Conservation (phyloP, 2,113 vertebrate species). For the Ramphastos sulfuratus region DNA sequence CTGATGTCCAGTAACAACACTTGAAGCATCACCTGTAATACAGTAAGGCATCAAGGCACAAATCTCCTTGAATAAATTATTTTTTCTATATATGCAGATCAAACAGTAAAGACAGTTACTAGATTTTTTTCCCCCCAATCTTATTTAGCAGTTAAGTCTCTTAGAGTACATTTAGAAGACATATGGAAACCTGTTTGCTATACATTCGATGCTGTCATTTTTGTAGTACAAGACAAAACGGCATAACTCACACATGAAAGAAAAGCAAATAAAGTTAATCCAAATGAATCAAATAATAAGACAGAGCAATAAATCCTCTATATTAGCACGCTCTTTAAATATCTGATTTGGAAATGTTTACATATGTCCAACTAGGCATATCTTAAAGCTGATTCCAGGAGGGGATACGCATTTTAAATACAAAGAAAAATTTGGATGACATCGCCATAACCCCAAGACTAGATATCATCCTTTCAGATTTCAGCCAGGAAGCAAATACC, state of each 20-base stretch:
- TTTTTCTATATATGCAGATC: background rate
- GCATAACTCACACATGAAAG: constrained; percentile 16
- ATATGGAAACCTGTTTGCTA: background rate
- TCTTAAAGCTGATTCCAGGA: background rate
- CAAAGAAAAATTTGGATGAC: background rate
- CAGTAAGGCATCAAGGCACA: background rate
- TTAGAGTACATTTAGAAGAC: background rate
- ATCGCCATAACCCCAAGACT: background rate
- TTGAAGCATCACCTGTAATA: background rate
- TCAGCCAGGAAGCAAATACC: background rate
- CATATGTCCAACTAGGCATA: background rate
- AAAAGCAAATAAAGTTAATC: constrained; percentile 22
- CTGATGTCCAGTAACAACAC: background rate
- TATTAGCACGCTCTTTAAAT: background rate
- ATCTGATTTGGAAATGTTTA: constrained; percentile 8
- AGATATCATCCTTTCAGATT: background rate
- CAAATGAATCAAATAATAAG: constrained; percentile 2
- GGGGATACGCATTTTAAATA: background rate
- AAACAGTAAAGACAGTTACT: constrained; percentile 9
- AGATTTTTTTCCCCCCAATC: background rate
- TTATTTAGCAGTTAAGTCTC: background rate
- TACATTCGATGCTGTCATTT: background rate
- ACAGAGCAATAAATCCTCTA: background rate
- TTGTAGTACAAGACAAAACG: background rate
- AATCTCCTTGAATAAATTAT: background rate